Evolutionary conservation across 2,888 invertebrate species (phyloP), one percentile per base, ranked within the genome.

Genomic region (Chaetogeoica ovagalla): DNA sequence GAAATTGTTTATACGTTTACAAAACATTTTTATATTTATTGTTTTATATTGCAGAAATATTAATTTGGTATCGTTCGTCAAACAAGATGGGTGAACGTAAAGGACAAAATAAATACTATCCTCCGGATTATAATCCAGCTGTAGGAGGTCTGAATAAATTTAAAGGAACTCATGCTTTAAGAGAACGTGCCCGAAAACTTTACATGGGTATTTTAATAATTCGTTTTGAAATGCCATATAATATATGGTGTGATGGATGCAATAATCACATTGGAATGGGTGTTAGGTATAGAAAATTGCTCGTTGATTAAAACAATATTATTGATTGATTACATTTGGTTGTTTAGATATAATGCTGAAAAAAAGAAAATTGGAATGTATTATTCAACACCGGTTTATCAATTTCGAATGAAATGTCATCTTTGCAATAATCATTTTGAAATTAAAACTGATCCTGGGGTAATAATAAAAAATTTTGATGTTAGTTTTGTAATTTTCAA

Each of bases 231-330:
- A 97, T 99, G 98, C 99, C 99, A 0, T 99, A 97, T 86, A 99
- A 99, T 87, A 98, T 99, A 84, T 99, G 99, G 99, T 99, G 99
- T 84, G 95, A 96, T 60, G 98, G 98, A 76, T 99, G 99, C 86
- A 93, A 93, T 83, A 98, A 96, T 88, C 99, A 98, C 86, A 96
- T 99, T 81, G 99, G 98, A 52, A 99, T 98, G 98, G 98, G 99
- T 0, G 98, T 99, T 0, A 90, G 91, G 84, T 91, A 88, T 83
- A 83, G 21, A 17, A 69, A 21, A 69, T 60, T 60, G 21, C 5
- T 59, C 37, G 55, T 52, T 55, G 0, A 15, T 30, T 66, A 5
- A 55, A 39, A 55, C 3, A 65, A 6, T 55, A 3, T 55, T 23
- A 62, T 48, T 74, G 21, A 37, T 59, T 68, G 57, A 48, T 62